Conservation (phyloP, 1,140 invertebrate species). For the Penaeus indicus region DNA sequence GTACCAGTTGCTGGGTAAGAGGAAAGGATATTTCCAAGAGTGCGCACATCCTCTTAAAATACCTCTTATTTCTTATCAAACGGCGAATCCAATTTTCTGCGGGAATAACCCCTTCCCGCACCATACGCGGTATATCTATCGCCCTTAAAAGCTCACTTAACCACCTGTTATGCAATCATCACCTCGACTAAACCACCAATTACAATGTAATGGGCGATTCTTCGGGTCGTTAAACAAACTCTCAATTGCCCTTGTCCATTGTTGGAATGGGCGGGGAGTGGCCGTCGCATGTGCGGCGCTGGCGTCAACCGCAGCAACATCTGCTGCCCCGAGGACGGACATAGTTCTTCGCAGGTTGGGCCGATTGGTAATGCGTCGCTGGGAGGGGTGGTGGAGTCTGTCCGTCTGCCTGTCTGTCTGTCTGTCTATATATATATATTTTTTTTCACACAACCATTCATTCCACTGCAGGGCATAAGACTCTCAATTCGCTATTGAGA, state of each 20-base stretch:
- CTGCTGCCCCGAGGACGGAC: background rate
- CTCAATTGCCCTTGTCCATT: constrained; percentile 56
- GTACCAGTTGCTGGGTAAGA: no score
- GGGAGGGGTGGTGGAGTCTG: no score
- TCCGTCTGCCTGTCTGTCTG: no score
- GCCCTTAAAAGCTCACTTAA: constrained; percentile 28
- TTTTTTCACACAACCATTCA: no score
- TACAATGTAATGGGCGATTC: constrained; percentile 59
- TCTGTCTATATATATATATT: no score
- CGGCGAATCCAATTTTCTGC: no score
- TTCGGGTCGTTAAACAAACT: constrained; percentile 57
- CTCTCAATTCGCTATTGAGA: no score
- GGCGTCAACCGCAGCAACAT: background rate
- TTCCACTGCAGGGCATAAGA: no score
- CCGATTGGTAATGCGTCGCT: no score
- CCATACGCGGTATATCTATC: background rate
- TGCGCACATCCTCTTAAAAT: background rate
- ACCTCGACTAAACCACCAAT: constrained; percentile 50
- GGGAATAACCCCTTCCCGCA: no score
- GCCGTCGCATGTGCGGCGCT: background rate
- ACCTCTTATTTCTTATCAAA: background rate
- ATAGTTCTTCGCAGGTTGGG: no score
- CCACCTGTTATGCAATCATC: constrained; percentile 53
- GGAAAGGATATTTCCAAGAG: no score
- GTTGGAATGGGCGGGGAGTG: constrained; percentile 10